Percentiles rank a stretch among this genome's conserved stretches.
These are phyloP conservation scores for Cylindroiulus punctatus DNA, from an alignment of 2,888 invertebrate genomes.

Conservation along the genomic window DNA sequence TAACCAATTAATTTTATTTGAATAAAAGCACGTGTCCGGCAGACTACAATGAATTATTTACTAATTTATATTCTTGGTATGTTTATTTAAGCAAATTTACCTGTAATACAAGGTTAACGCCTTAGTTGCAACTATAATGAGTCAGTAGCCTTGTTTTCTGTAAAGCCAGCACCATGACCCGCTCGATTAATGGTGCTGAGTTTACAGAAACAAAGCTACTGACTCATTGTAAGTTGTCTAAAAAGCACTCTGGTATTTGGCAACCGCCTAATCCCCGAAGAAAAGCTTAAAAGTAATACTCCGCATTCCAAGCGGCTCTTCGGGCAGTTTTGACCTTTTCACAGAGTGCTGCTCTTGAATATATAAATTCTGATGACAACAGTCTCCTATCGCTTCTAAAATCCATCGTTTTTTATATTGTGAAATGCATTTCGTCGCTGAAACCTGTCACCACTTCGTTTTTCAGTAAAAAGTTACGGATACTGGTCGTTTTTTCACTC, in stretches of 20 bases:
- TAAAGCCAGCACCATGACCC: too few relatives aligned
- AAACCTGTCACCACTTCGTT: too few relatives aligned
- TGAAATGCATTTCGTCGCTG: neutral
- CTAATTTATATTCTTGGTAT: neutral
- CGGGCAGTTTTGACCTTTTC: conserved; percentile 3
- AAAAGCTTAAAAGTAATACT: neutral
- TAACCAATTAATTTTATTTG: neutral
- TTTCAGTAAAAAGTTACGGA: too few relatives aligned
- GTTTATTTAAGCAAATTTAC: neutral
- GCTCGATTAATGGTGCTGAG: neutral
- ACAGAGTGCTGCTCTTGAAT: neutral
- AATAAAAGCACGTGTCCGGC: neutral
- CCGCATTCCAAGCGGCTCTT: neutral
- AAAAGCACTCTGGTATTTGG: neutral
- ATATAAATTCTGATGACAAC: neutral
- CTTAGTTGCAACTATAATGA: neutral
- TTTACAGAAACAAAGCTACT: neutral
- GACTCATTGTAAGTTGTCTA: neutral
- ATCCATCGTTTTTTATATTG: neutral
- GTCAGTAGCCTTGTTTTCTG: too few relatives aligned
- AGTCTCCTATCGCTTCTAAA: neutral
- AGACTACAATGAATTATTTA: neutral
- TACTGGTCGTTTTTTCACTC: too few relatives aligned
- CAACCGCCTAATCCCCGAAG: neutral
- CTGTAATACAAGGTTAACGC: neutral